Conservation (phyloP, 2,113 vertebrate genomes). For the Candoia aspera region DNA sequence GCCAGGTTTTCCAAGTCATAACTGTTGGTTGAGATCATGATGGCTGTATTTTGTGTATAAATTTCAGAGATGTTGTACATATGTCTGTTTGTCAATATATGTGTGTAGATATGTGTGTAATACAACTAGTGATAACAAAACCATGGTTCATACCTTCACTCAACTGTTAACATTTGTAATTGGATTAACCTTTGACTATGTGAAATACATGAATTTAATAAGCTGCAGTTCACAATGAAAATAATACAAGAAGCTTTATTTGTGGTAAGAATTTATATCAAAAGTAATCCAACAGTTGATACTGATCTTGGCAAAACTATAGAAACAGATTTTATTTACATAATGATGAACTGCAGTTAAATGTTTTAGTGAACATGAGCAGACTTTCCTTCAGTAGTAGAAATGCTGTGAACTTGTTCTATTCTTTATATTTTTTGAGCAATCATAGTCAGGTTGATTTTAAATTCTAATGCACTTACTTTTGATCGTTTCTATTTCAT, state of each 20-base stretch:
- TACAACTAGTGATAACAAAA: not conserved
- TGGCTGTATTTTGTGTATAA: not conserved
- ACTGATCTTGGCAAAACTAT: constrained; percentile 35
- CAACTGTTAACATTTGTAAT: not conserved
- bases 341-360: constrained; percentile 37
- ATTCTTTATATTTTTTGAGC: not conserved
- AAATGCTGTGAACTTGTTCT: not conserved
- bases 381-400: constrained; percentile 20
- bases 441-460: not conserved
- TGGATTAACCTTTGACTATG: not conserved
- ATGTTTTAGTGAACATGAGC: not conserved
- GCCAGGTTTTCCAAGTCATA: not conserved
- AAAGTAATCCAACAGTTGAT: constrained; percentile 16
- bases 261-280: constrained; percentile 22
- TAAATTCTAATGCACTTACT: not conserved
- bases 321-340: not conserved
- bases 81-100: not conserved
- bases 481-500: not conserved
- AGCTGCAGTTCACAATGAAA: not conserved
- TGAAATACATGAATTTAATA: not conserved
- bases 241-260: not conserved
- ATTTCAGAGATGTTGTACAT: not conserved
- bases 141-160: not conserved
- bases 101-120: not conserved
- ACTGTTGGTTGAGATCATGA: not conserved